These are phyloP conservation scores for Notoglanidium macrostoma DNA, from an alignment of 2,797 vertebrate genomes.

Conservation along the genomic window DNA sequence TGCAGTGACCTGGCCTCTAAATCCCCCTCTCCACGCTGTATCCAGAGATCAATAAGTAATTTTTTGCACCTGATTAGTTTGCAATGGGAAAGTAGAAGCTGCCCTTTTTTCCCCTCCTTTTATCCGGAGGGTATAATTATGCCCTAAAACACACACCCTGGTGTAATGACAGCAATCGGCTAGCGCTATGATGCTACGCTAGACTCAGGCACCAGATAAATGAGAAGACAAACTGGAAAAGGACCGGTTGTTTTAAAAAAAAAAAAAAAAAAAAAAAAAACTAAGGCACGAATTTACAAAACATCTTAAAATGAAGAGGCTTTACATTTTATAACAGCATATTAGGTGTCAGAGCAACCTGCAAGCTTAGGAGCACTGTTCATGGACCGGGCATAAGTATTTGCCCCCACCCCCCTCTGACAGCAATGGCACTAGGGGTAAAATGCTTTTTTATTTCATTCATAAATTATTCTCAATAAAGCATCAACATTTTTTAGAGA, in stretches of 20 bases:
- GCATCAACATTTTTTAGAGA: neutral
- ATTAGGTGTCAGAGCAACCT: neutral
- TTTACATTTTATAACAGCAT: neutral
- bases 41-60: slow-evolving; percentile 97
- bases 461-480: neutral
- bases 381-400: neutral
- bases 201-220: slow-evolving; percentile 54
- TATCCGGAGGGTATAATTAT: slow-evolving; percentile 95
- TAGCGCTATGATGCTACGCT: slow-evolving; percentile 58
- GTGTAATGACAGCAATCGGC: slow-evolving; percentile 43
- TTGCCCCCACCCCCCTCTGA: neutral
- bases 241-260: neutral
- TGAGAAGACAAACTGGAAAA: slow-evolving; percentile 19
- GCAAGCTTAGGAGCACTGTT: neutral
- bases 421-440: neutral
- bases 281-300: neutral
- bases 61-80: slow-evolving; percentile 99
- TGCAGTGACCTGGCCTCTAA: slow-evolving; percentile 81
- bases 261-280: neutral
- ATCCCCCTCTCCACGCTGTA: slow-evolving; percentile 76
- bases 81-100: slow-evolving; percentile 84
- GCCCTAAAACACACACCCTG: slow-evolving; percentile 82
- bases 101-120: slow-evolving; percentile 44
- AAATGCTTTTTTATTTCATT: neutral
- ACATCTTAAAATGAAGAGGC: neutral